Conservation (phyloP, 2,113 vertebrate species). For the Mormoops blainvillei region DNA sequence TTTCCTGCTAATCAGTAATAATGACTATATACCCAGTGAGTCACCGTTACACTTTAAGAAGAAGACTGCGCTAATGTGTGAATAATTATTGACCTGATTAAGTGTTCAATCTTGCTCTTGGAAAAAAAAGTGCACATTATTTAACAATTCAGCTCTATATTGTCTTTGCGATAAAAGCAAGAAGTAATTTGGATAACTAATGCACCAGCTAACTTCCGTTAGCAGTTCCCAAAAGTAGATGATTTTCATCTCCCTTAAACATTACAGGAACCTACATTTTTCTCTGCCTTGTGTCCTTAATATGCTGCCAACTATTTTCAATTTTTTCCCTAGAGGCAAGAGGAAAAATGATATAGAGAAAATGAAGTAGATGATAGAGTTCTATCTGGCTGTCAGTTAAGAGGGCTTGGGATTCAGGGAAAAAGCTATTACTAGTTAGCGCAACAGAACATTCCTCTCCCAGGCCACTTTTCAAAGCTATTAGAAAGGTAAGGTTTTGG, state of each 20-base stretch:
- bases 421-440: constrained; percentile 6
- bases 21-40: constrained; percentile 76
- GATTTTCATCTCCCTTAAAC: constrained; percentile 73
- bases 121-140: constrained; percentile 64
- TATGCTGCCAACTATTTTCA: constrained; percentile 20
- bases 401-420: neutral
- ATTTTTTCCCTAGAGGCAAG: neutral
- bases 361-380: constrained; percentile 37
- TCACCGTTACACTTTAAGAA: constrained; percentile 75
- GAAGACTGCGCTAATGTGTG: constrained; percentile 74
- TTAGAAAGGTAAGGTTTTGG: neutral
- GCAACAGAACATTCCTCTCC: constrained; percentile 11
- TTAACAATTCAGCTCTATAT: constrained; percentile 72
- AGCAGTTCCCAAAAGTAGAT: constrained; percentile 63
- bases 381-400: constrained; percentile 22
- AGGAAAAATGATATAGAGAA: constrained; percentile 18
- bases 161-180: constrained; percentile 73
- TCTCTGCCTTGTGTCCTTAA: constrained; percentile 5
- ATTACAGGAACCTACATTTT: constrained; percentile 63
- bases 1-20: constrained; percentile 75
- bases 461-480: constrained; percentile 13
- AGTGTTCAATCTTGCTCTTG: constrained; percentile 60
- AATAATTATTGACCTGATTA: constrained; percentile 83
- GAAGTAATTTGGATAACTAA: constrained; percentile 76
- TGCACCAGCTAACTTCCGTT: constrained; percentile 58